Conservation (phyloP, 2,888 invertebrate genomes). For the Chloroclystis v-ata region DNA sequence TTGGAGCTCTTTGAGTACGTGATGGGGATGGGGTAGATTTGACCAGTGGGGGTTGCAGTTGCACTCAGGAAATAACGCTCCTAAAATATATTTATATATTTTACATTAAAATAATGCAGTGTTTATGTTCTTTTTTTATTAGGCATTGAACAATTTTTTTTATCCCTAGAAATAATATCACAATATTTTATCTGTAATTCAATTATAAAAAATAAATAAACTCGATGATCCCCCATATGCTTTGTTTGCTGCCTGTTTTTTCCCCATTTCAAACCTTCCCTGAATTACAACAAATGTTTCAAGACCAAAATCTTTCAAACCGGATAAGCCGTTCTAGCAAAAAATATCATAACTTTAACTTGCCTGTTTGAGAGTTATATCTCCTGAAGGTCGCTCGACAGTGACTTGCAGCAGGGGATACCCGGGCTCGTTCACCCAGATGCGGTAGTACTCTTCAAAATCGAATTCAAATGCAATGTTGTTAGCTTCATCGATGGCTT, state of each 20-base stretch:
- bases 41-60: constrained; percentile 42
- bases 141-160: too few species aligned
- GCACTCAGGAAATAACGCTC: constrained; percentile 76
- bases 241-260: too few species aligned
- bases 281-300: too few species aligned
- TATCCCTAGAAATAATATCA: too few species aligned
- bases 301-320: too few species aligned
- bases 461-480: constrained; percentile 40
- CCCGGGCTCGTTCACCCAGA: constrained; percentile 81
- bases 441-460: constrained; percentile 70
- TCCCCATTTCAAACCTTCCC: too few species aligned
- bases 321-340: too few species aligned
- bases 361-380: constrained; percentile 60
- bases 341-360: constrained; percentile 18
- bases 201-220: too few species aligned
- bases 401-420: constrained; percentile 78
- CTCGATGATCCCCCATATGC: too few species aligned
- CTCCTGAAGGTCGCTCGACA: constrained; percentile 54
- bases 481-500: constrained; percentile 48
- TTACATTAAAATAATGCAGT: not conserved
- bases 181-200: too few species aligned
- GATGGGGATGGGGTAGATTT: constrained; percentile 68
- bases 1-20: constrained; percentile 60
- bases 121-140: not conserved
- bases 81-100: constrained; percentile 40